phyloP scores from a whole-genome alignment of 2,113 vertebrate species.

The Gnathonemus longibarbis region DNA sequence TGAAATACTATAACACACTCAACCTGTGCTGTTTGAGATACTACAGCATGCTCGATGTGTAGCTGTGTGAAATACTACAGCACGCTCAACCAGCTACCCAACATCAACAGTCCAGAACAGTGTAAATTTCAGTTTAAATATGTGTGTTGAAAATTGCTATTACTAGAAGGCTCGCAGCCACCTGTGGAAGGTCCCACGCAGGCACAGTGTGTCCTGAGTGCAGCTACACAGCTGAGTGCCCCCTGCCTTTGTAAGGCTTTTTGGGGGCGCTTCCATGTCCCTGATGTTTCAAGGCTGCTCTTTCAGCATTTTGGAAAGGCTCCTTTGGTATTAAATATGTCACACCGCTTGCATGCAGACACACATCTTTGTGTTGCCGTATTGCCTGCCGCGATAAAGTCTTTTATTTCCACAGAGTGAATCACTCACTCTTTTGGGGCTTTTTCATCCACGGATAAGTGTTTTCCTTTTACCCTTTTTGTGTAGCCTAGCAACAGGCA shows the following conservation, averaged over 20 bases:
- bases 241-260: background rate
- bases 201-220: background rate
- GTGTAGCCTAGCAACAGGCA: conserved; percentile 47
- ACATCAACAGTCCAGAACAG: background rate
- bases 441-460: conserved; percentile 37
- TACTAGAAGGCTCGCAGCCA: background rate
- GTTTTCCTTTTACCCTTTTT: conserved; percentile 32
- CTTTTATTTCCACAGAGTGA: conserved; percentile 31
- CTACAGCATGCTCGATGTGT: background rate
- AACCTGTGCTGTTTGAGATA: background rate
- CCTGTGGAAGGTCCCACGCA: background rate
- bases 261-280: background rate
- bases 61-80: background rate
- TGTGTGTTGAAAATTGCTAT: background rate
- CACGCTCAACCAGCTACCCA: background rate
- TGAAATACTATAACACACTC: background rate
- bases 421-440: conserved; percentile 31
- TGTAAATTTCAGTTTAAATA: background rate
- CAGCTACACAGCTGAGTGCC: background rate
- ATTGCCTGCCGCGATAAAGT: conserved; percentile 24
- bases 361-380: conserved; percentile 21
- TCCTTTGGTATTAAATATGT: background rate
- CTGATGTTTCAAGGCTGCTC: background rate
- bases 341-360: background rate
- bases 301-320: background rate